Base-by-base conservation (phyloP, 2,888 invertebrate species). In the Myopa tessellatipennis region DNA sequence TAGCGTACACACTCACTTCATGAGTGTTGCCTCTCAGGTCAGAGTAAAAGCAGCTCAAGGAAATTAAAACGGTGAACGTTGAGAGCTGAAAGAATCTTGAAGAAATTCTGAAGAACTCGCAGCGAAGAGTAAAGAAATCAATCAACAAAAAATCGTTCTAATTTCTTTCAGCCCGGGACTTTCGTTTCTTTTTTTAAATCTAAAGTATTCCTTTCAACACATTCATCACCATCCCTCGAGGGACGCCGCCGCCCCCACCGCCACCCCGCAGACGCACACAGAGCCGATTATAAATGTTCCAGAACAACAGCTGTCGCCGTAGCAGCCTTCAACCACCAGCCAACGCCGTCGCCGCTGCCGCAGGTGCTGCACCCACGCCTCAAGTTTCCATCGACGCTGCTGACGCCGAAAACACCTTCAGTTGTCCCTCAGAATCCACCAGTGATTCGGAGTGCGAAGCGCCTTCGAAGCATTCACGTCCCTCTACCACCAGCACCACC, bases 281-380 rank as follows among this genome's bases (percentile, higher is more conserved):
- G 45, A 45, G 76, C 67, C 74, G 45, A 69, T 78, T 83, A 84
- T 87, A 87, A 87, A 87, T 87, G 87, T 87, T 85, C 87, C 86
- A 87, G 83, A 85, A 88, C 84, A 88, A 83, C 84, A 85, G 86
- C 87, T 88, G 88, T 86, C 86, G 88, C 86, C 86, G 88, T 87
- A 87, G 87, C 82, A 81, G 78, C 80, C 82, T 81, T 77, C 81
- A 80, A 79, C 81, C 76, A 79, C 78, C 68, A 72, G 60, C 79
- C 61, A 68, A 68, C 60, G 80, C 73, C n/a, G 65, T 75, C 65
- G 50, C 65, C 58, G 67, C 68, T 52, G 61, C 55, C 18, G 69
- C 63, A 52, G 71, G 8, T 60, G 68, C 38, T 50, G 69, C 60
- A 14, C 72, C 69, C 58, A 34, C 70, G 71, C 16, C 55, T 50